These are phyloP conservation scores for Drosophila merina DNA, from an alignment of 2,888 invertebrate species.

Conservation along the genomic window DNA sequence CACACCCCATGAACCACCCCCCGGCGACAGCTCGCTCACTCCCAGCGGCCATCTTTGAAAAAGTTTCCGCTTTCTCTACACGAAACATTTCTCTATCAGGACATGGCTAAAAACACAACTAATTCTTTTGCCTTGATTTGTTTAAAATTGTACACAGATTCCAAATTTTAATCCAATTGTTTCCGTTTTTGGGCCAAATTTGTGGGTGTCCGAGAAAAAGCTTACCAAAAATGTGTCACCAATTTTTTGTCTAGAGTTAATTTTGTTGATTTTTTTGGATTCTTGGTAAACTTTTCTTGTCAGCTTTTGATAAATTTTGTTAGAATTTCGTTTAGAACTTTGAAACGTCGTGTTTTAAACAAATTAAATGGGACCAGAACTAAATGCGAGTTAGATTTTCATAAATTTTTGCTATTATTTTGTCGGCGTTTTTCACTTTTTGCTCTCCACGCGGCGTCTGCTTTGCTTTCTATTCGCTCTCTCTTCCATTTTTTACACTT, in stretches of 20 bases:
- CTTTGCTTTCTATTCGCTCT: constrained; percentile 23
- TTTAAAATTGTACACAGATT: constrained; percentile 30
- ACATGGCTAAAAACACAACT: neutral
- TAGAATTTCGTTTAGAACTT: constrained; percentile 39
- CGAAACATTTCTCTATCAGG: constrained; percentile 1
- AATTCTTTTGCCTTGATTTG: constrained; percentile 8
- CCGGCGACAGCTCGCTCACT: constrained; percentile 28
- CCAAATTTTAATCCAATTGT: constrained; percentile 17
- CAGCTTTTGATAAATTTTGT: constrained; percentile 18
- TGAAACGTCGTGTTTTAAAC: constrained; percentile 30
- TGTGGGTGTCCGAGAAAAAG: constrained; percentile 52
- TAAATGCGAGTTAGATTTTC: constrained; percentile 29
- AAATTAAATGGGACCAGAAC: constrained; percentile 13
- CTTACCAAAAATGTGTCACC: constrained; percentile 64
- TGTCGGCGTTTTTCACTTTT: constrained; percentile 51
- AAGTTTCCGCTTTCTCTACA: constrained; percentile 41
- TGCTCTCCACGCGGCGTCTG: constrained; percentile 46
- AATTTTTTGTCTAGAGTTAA: constrained; percentile 29
- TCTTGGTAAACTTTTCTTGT: constrained; percentile 69
- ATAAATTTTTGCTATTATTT: constrained; percentile 34
- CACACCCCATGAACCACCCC: constrained; percentile 17
- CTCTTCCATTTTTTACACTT: constrained; percentile 58
- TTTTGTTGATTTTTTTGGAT: constrained; percentile 25
- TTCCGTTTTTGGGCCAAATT: constrained; percentile 31
- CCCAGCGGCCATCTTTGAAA: constrained; percentile 65